Base-by-base conservation (phyloP, 2,797 vertebrate species). In the Thalassophryne amazonica region DNA sequence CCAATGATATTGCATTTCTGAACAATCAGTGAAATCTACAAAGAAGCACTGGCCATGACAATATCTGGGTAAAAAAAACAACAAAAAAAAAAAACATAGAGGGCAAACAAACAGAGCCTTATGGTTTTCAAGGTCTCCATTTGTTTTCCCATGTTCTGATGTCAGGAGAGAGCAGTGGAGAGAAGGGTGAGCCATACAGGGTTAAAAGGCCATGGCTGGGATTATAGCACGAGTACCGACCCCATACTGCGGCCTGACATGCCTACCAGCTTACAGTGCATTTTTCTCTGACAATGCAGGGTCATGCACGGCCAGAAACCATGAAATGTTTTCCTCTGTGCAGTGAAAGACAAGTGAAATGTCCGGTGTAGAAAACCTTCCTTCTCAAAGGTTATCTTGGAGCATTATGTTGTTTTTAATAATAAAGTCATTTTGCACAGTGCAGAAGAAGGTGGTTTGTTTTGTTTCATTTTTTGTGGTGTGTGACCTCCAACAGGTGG, bases 61-160 rank as follows among this genome's bases (percentile, higher is more conserved):
- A 41, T 45, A 14, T 42, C 32, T 24, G 31, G 27, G 22, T 38
- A 13, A 32, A 31, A 14, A 16, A 58, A 45, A 41, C 48, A 48
- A 48, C 41, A 36, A 33, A 23, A 51, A 52, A 60, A 54, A 56
- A 52, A 29, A 25, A 27, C 16, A 55, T 84, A 60, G 86, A 89
- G 86, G 87, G 60, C 84, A 81, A 77, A 87, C 85, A 88, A 74
- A 83, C 45, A 28, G 55, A 52, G 75, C 87, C 86, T 79, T 88
- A 86, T 87, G 86, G 86, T 86, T 87, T 86, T 88, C 85, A 88
- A 88, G 83, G 87, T 88, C 84, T 84, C 85, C 83, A 87, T 89
- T 89, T 89, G 86, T 84, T 89, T 88, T 86, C 81, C 73, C 71
- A 7, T 88, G 87, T 88, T 86, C 69, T 49, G 62, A 80, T 84